Evolutionary conservation across 2,888 invertebrate genomes (phyloP).

Genomic region (Branchellion lobata): DNA sequence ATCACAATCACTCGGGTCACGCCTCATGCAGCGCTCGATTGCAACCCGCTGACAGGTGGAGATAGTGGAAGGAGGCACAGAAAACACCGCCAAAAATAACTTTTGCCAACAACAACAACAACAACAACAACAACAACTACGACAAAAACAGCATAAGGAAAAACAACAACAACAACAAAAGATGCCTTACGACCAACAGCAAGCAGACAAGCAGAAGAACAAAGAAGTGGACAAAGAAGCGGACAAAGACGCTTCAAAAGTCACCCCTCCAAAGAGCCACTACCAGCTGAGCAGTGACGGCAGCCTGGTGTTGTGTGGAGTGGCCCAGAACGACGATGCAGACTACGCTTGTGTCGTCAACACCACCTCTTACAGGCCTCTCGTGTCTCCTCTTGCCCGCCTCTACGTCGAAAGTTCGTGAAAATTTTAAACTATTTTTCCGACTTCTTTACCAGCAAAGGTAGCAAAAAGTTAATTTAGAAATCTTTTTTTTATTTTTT

Average conservation of each 20-base stretch:
- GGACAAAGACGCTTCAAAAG: not conserved
- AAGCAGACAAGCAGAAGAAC: not conserved
- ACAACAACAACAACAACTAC: too few species aligned
- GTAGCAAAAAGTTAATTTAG: too few species aligned
- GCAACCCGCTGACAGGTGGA: too few species aligned
- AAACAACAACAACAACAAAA: too few species aligned
- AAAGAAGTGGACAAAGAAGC: too few species aligned
- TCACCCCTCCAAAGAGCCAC: not conserved
- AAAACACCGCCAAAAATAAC: not conserved
- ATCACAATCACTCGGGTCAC: too few species aligned
- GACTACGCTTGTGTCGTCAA: conserved; percentile 71
- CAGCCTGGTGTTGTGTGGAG: not conserved
- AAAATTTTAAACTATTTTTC: not conserved
- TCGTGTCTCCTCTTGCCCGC: conserved; percentile 67
- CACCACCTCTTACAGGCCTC: conserved; percentile 69
- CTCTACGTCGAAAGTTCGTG: conserved; percentile 68
- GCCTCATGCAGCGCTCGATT: too few species aligned
- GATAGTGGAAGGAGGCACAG: too few species aligned
- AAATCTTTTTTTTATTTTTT: too few species aligned
- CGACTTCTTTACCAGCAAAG: not conserved
- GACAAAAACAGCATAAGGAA: too few species aligned
- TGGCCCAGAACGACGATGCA: conserved; percentile 67
- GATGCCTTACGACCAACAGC: not conserved
- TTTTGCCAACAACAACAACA: too few species aligned
- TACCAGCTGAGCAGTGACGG: not conserved